Evolutionary conservation across 2,797 vertebrate species (phyloP).

Genomic region (Meriones psammophilus): DNA sequence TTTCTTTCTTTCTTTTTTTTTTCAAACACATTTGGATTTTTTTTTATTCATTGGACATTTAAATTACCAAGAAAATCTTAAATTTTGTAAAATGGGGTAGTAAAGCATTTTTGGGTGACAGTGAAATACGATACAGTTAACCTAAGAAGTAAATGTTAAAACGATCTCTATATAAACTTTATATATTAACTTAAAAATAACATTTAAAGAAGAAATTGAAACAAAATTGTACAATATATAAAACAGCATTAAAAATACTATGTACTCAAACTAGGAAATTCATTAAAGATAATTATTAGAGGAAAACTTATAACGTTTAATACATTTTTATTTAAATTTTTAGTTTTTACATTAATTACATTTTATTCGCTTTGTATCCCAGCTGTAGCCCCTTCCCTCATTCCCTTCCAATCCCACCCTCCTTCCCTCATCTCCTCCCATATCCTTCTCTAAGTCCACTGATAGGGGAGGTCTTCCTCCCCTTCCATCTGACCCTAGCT

Average conservation of each 20-base stretch:
- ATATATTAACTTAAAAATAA: neutral
- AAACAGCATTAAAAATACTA: neutral
- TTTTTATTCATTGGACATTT: neutral
- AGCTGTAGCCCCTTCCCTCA: too few relatives aligned
- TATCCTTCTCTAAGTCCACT: too few relatives aligned
- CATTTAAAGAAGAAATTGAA: neutral
- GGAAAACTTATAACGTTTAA: neutral
- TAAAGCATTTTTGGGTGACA: neutral
- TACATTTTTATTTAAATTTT: neutral
- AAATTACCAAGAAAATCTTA: neutral
- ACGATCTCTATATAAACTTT: neutral
- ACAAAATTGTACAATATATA: neutral
- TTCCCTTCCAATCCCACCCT: too few relatives aligned
- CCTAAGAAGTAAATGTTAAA: neutral
- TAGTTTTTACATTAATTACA: too few relatives aligned
- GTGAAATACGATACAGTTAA: neutral
- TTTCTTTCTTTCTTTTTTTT: neutral
- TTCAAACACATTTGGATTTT: neutral
- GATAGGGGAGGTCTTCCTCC: too few relatives aligned
- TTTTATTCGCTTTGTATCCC: too few relatives aligned
- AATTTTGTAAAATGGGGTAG: neutral
- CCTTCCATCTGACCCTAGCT: too few relatives aligned
- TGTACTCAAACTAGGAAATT: neutral
- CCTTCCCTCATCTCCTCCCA: too few relatives aligned
- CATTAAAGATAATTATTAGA: neutral